phyloP scores from a whole-genome alignment of 1,140 invertebrate genomes.

The Diplogasteroides magnus region DNA sequence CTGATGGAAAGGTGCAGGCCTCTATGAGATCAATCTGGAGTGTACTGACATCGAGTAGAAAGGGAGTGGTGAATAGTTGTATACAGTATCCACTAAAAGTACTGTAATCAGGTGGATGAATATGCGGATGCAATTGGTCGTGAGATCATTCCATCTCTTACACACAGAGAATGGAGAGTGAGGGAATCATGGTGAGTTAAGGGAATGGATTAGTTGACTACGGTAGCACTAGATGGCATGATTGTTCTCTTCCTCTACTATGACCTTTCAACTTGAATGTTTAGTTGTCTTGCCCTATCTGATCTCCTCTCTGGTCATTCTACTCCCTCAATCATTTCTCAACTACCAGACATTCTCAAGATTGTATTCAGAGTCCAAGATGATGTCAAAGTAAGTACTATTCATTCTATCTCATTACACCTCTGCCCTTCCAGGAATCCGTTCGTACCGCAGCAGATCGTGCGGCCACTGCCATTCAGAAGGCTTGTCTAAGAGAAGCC shows the following conservation, averaged over 20 bases:
- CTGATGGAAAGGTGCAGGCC: constrained; percentile 78
- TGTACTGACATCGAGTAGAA: constrained; percentile 76
- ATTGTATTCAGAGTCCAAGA: constrained; percentile 83
- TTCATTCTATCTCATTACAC: too few relatives aligned
- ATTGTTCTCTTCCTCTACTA: too few relatives aligned
- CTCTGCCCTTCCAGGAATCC: constrained; percentile 60
- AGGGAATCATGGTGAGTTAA: constrained; percentile 66
- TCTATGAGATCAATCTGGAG: constrained; percentile 88
- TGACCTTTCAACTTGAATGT: neutral
- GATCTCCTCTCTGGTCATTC: constrained; percentile 69
- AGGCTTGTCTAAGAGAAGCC: constrained; percentile 60
- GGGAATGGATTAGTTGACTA: neutral
- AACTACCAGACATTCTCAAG: constrained; percentile 71
- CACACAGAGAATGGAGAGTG: constrained; percentile 76
- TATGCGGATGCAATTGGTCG: constrained; percentile 79
- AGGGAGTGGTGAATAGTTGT: constrained; percentile 64
- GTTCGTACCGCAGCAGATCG: constrained; percentile 73
- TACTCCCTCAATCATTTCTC: constrained; percentile 58
- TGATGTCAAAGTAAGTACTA: constrained; percentile 70
- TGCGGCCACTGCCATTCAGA: constrained; percentile 72
- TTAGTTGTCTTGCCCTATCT: constrained; percentile 71
- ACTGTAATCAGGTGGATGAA: constrained; percentile 63
- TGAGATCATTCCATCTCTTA: constrained; percentile 75
- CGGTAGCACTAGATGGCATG: too few relatives aligned
- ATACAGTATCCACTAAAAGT: neutral